Percentiles rank a stretch among this genome's conserved stretches.
Evolutionary conservation across 1,140 invertebrate species (phyloP).

Genomic region (Drosophila lacertosa): DNA sequence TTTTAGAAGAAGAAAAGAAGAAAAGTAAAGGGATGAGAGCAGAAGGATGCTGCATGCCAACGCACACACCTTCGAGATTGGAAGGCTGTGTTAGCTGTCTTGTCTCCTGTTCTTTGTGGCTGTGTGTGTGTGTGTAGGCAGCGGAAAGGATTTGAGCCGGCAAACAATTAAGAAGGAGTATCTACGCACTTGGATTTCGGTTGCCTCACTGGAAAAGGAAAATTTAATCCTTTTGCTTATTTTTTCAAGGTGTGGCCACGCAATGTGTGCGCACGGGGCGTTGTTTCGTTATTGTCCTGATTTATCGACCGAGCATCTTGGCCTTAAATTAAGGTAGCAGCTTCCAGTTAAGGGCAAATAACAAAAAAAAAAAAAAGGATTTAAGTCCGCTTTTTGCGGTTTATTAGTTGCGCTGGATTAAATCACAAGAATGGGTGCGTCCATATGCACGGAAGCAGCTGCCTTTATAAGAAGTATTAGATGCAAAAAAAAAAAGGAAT

Average conservation of each 20-base stretch:
- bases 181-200: slow-evolving; percentile 41
- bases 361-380: slow-evolving; percentile 67
- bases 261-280: slow-evolving; percentile 52
- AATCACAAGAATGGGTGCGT: slow-evolving; percentile 58
- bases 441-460: slow-evolving; percentile 68
- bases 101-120: slow-evolving; percentile 38
- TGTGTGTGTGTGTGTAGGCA: slow-evolving; percentile 64
- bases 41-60: slow-evolving; percentile 45
- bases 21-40: slow-evolving; percentile 23
- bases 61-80: slow-evolving; percentile 57
- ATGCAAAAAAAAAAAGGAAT: neutral
- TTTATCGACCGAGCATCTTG: slow-evolving; percentile 62
- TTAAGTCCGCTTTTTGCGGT: slow-evolving; percentile 68
- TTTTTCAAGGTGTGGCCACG: slow-evolving; percentile 79
- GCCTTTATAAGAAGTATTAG: slow-evolving; percentile 26
- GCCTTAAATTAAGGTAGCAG: slow-evolving; percentile 43
- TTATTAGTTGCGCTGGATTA: slow-evolving; percentile 80
- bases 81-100: slow-evolving; percentile 13
- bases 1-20: slow-evolving; percentile 43
- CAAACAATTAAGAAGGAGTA: slow-evolving; percentile 57
- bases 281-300: slow-evolving; percentile 59
- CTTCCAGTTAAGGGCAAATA: slow-evolving; percentile 5
- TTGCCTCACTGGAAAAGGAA: slow-evolving; percentile 35
- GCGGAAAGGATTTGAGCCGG: slow-evolving; percentile 55
- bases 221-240: slow-evolving; percentile 79